Base-by-base conservation (phyloP, 2,888 invertebrate genomes). In the Conus canariensis region DNA sequence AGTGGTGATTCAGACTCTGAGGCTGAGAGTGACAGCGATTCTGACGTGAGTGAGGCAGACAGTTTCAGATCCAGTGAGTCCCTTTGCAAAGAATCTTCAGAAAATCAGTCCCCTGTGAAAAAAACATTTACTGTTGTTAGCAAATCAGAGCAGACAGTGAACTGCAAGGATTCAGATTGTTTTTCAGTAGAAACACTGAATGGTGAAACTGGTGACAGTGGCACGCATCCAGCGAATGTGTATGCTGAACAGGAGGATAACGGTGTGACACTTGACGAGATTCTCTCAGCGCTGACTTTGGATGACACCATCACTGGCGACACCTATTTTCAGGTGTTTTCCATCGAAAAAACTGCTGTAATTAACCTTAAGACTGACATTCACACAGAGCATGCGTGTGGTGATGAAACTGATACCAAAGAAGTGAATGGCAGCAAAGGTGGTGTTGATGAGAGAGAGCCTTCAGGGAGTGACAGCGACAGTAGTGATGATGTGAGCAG, bases 1-100 rank as follows among this genome's bases (percentile, higher is more conserved):
- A 85, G 56, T 22, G 80, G 64, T 16, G 90, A 89, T 19, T 89
- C 90, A 22, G 90, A 89, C 14, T 89, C 90, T n/a, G 90, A 91
- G n/a, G 83, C 89, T 14, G 90, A 87, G 6, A 85, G 70, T 25
- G 88, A 80, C n/a, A 30, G 80, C 59, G 45, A 80, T 19, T 80
- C 67, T 30, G 82, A 30, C 12, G 16, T 60, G 30, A 88, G 88
- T 80, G 88, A 80, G 14, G 25, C 87, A 9, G n/a, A 25, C 30
- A 77, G 25, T 83, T 59, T 30, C 12, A 60, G 60, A 59, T n/a
- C 85, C 25, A 60, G 85, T 25, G 25, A 60, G 9, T 9, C 60
- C 25, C 22, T 14, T n/a, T 25, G 56, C n/a, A 83, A 59, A 60
- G 85, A 60, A 8, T 86, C 12, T 14, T 67, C 45, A 86, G 45